Conservation (phyloP, 2,888 invertebrate genomes). For the Drosophila atroscutellata region DNA sequence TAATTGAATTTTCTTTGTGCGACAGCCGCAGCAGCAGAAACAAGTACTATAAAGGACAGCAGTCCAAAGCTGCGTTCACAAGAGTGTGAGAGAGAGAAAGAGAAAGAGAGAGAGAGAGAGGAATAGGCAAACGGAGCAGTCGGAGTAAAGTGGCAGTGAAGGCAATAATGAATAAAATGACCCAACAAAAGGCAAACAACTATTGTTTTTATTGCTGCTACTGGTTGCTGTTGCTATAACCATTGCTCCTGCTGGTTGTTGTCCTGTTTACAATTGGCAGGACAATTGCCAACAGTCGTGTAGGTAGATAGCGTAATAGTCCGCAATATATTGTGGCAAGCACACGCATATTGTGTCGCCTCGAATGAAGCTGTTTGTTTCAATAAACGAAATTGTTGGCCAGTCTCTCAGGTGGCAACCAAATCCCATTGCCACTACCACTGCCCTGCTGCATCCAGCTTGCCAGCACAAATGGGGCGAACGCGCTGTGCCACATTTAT, state of each 20-base stretch:
- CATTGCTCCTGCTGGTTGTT: slow-evolving; percentile 15
- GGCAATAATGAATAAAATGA: slow-evolving; percentile 78
- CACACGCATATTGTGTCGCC: slow-evolving; percentile 70
- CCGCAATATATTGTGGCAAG: slow-evolving; percentile 48
- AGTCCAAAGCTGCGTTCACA: slow-evolving; percentile 32
- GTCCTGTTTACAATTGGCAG: slow-evolving; percentile 22
- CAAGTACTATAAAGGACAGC: slow-evolving; percentile 65
- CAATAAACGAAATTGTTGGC: slow-evolving; percentile 75
- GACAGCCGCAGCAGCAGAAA: slow-evolving; percentile 45
- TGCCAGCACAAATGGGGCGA: slow-evolving; percentile 16
- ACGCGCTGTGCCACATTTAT: slow-evolving; percentile 54
- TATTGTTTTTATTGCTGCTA: slow-evolving; percentile 71
- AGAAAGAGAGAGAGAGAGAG: neutral
- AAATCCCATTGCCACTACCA: neutral
- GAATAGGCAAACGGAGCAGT: neutral
- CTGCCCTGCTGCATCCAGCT: neutral
- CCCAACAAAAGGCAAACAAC: slow-evolving; percentile 73
- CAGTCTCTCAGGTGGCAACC: slow-evolving; percentile 24
- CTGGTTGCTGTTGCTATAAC: slow-evolving; percentile 34
- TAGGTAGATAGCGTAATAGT: slow-evolving; percentile 16
- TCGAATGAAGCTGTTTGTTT: slow-evolving; percentile 69
- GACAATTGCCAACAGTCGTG: slow-evolving; percentile 11
- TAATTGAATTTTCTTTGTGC: slow-evolving; percentile 84
- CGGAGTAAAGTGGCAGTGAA: slow-evolving; percentile 67
- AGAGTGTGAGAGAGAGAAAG: neutral